These are phyloP conservation scores for Torymus aiolomorphi DNA, from an alignment of 2,888 invertebrate species.

Conservation along the genomic window DNA sequence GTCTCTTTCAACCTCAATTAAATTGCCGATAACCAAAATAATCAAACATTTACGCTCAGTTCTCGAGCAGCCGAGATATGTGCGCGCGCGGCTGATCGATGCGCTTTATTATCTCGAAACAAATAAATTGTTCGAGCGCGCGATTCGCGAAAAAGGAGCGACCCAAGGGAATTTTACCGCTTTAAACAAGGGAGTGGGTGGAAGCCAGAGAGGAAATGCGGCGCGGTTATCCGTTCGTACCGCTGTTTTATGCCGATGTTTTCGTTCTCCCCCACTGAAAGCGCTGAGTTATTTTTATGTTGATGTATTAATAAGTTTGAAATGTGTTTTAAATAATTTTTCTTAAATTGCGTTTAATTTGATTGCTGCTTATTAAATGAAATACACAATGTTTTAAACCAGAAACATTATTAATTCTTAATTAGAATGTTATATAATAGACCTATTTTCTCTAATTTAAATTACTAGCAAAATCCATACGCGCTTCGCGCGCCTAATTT, in stretches of 20 bases:
- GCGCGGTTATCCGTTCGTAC: background rate
- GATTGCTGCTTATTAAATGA: too few relatives aligned
- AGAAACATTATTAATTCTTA: too few relatives aligned
- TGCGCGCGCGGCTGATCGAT: background rate
- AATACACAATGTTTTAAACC: too few relatives aligned
- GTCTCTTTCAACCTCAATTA: slow-evolving; percentile 23
- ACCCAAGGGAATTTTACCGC: background rate
- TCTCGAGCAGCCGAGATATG: too few relatives aligned
- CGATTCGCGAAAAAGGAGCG: background rate
- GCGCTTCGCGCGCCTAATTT: too few relatives aligned
- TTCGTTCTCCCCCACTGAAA: background rate
- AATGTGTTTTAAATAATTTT: background rate
- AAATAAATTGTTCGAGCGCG: slow-evolving; percentile 27
- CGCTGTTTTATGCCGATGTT: slow-evolving; percentile 4
- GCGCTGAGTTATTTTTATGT: background rate
- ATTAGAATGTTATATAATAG: too few relatives aligned
- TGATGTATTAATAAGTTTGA: too few relatives aligned
- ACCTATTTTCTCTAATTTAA: too few relatives aligned
- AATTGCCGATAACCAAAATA: slow-evolving; percentile 27
- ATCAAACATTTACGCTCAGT: slow-evolving; percentile 2
- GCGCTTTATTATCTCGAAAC: slow-evolving; percentile 25
- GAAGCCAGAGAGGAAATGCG: background rate
- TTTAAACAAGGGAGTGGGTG: background rate
- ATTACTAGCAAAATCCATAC: too few relatives aligned
- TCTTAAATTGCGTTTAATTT: too few relatives aligned